These are phyloP conservation scores for Rafetus swinhoei DNA, from an alignment of 2,113 vertebrate species.

Conservation along the genomic window DNA sequence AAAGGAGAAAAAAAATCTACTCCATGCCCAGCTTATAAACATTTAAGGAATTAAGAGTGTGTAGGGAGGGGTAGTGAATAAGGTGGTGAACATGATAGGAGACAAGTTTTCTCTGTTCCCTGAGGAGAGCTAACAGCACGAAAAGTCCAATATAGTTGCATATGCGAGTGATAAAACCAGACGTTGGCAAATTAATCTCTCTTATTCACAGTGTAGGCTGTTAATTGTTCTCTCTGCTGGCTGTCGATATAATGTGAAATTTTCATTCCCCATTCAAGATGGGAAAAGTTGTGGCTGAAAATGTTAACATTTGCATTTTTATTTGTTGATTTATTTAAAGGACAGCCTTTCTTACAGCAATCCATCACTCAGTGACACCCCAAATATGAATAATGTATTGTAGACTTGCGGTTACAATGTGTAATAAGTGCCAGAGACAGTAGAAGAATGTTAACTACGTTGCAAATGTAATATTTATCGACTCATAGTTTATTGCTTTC, in stretches of 20 bases:
- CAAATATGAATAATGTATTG: slow-evolving; percentile 91
- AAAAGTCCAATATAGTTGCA: slow-evolving; percentile 63
- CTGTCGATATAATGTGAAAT: slow-evolving; percentile 85
- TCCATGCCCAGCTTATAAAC: slow-evolving; percentile 6
- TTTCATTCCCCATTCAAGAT: slow-evolving; percentile 85
- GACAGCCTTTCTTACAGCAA: slow-evolving; percentile 86
- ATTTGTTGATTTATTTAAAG: slow-evolving; percentile 92
- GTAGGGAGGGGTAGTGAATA: background rate
- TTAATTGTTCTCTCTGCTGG: slow-evolving; percentile 85
- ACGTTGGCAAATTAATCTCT: slow-evolving; percentile 79
- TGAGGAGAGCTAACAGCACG: slow-evolving; percentile 49
- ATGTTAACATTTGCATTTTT: slow-evolving; percentile 92
- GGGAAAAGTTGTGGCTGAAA: slow-evolving; percentile 86
- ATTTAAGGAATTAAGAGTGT: slow-evolving; percentile 7
- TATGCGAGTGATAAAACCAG: slow-evolving; percentile 77
- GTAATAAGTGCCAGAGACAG: slow-evolving; percentile 85
- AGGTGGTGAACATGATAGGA: background rate
- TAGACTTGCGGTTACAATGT: slow-evolving; percentile 84
- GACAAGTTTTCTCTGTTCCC: slow-evolving; percentile 48
- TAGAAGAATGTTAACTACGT: slow-evolving; percentile 86
- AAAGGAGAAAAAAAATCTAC: background rate
- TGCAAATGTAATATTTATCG: slow-evolving; percentile 88
- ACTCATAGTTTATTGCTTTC: slow-evolving; percentile 85
- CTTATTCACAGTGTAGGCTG: slow-evolving; percentile 79
- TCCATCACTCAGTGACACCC: slow-evolving; percentile 87